Base-by-base conservation (phyloP, 2,888 invertebrate genomes). In the Ethmia dodecea region DNA sequence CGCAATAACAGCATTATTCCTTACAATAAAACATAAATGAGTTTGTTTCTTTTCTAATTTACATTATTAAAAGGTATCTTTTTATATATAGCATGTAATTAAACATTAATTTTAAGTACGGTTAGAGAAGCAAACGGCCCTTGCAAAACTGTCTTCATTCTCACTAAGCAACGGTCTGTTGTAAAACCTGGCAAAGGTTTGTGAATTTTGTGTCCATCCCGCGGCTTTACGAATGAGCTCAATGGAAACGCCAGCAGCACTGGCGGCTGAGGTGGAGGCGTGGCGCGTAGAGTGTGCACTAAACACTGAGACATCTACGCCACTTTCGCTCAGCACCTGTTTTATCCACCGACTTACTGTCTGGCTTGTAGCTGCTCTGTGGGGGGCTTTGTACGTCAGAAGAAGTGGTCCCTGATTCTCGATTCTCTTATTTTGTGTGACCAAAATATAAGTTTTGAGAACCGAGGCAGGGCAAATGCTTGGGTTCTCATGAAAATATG, bases 321-420 rank as follows among this genome's bases (percentile, higher is more conserved):
- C 27, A 5, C 12, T 12, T 12, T 11, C 27, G 3, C 5, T 5
- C 3, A 27, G 13, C 4, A n/a, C 12, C 3, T 27, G 11, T n/a
- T 27, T 27, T 27, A 27, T 12, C 27, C 27, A 27, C 4, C 27
- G 3, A 5, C 27, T 9, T 11, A 35, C 42, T 41, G 34, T 43
- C 6, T 18, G 18, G 6, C 5, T 18, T 18, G 18, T 5, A 5
- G 18, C 18, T 5, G 18, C 5, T 3, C 5, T 5, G 6, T 18
- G 18, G 6, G 18, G 18, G 5, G 3, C 6, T 18, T 18, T 18
- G 25, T 4, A 11, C 13, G 29, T 12, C 1, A 35, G 8, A 25
- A 35, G 25, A 5, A 34, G 11, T n/a, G n/a, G n/a, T n/a, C n/a
- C n/a, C n/a, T n/a, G 4, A 15, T 30, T 5, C 2, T 11, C 12